Percentiles rank a stretch among this genome's conserved stretches.
These are phyloP conservation scores for Ormyrus thymus DNA, from an alignment of 2,888 invertebrate genomes.

Conservation along the genomic window DNA sequence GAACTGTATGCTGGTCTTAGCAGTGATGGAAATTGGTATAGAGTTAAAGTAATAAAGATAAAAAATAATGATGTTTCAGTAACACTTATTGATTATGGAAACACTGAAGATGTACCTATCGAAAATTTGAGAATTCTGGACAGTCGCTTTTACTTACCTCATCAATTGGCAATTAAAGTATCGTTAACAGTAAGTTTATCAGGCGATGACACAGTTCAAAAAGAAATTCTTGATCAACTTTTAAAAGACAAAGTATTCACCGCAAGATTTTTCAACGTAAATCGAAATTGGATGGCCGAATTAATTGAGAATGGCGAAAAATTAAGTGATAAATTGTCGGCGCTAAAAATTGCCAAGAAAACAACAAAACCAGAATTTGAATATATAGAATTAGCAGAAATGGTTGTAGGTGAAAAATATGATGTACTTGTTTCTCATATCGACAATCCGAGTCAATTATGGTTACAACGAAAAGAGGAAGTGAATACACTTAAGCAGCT, in stretches of 20 bases:
- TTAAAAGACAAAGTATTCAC: constrained; percentile 76
- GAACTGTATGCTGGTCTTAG: constrained; percentile 80
- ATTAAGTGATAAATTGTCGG: constrained; percentile 75
- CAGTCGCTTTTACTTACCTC: constrained; percentile 64
- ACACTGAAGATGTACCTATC: constrained; percentile 78
- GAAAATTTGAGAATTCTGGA: constrained; percentile 74
- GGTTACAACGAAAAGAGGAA: constrained; percentile 81
- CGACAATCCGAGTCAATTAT: constrained; percentile 87
- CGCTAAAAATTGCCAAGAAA: constrained; percentile 36
- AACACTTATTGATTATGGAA: constrained; percentile 84
- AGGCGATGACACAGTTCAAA: constrained; percentile 75
- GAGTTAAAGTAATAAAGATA: constrained; percentile 77
- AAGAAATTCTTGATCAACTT: constrained; percentile 63
- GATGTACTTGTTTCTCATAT: constrained; percentile 81
- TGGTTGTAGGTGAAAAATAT: constrained; percentile 64
- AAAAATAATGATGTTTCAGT: constrained; percentile 76
- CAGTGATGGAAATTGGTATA: constrained; percentile 84
- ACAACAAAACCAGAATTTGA: constrained; percentile 56
- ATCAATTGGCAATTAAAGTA: constrained; percentile 68
- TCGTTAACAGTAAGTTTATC: constrained; percentile 64
- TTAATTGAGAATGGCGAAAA: constrained; percentile 77
- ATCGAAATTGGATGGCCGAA: constrained; percentile 78
- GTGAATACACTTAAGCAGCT: constrained; percentile 78
- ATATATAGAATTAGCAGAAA: constrained; percentile 65
- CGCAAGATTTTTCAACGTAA: constrained; percentile 77